Conservation (phyloP, 2,797 vertebrate genomes). For the Sebastes umbrosus region DNA sequence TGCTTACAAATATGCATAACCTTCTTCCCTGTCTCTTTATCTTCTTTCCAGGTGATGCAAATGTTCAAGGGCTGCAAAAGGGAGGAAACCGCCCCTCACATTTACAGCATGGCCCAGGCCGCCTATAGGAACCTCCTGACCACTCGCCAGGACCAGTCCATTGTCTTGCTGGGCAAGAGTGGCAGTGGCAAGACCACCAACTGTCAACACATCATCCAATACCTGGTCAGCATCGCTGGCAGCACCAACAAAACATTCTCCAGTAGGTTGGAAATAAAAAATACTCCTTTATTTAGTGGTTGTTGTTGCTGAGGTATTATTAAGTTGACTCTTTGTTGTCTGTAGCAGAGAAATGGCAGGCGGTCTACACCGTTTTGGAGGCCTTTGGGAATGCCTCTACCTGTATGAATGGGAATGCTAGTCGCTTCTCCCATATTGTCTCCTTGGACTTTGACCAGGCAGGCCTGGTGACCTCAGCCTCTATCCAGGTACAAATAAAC, state of each 20-base stretch:
- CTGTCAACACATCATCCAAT: constrained; percentile 95
- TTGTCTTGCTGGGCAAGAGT: constrained; percentile 91
- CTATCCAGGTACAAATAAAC: constrained; percentile 87
- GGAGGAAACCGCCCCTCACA: constrained; percentile 93
- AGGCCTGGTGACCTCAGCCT: constrained; percentile 94
- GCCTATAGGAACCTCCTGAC: constrained; percentile 95
- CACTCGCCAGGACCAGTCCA: constrained; percentile 94
- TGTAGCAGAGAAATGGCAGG: constrained; percentile 96
- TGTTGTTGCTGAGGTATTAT: not conserved
- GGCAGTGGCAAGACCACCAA: constrained; percentile 96
- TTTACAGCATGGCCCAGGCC: constrained; percentile 93
- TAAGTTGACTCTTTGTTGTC: not conserved
- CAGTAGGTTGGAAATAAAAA: constrained; percentile 76
- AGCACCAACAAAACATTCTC: constrained; percentile 92
- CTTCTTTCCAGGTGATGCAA: constrained; percentile 92
- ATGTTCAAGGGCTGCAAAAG: constrained; percentile 97
- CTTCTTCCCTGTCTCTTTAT: not conserved
- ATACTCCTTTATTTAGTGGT: not conserved
- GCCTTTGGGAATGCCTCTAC: constrained; percentile 95
- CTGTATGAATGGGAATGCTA: constrained; percentile 91
- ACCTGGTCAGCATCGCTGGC: constrained; percentile 90
- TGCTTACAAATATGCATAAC: not conserved
- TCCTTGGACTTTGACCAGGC: constrained; percentile 97
- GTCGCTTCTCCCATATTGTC: constrained; percentile 95
- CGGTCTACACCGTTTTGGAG: constrained; percentile 93